These are phyloP conservation scores for Pterocles gutturalis DNA, from an alignment of 2,113 vertebrate species.

Conservation along the genomic window DNA sequence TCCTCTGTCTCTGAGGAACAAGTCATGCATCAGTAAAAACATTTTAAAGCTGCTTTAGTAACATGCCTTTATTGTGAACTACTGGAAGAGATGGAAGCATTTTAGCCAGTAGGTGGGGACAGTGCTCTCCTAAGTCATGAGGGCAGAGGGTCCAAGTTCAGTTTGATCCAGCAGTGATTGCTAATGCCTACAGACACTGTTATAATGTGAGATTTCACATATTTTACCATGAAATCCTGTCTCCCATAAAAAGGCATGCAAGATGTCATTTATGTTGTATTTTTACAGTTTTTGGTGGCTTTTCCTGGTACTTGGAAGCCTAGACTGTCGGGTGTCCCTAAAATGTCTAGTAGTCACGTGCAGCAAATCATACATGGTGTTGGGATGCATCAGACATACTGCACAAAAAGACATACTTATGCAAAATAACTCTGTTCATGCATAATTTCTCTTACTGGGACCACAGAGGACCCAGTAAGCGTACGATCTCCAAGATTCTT, in stretches of 20 bases:
- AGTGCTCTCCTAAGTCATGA: background rate
- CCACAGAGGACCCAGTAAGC: accelerated
- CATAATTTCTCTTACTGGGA: background rate
- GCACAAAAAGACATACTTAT: background rate
- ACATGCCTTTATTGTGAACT: background rate
- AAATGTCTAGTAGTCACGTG: background rate
- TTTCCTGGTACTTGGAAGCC: background rate
- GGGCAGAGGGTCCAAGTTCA: background rate
- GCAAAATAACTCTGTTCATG: background rate
- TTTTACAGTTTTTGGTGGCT: background rate
- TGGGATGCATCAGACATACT: background rate
- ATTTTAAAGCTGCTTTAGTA: background rate
- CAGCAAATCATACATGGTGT: background rate
- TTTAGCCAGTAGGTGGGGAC: background rate
- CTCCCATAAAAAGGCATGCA: background rate
- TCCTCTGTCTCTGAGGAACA: background rate
- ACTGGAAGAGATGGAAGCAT: background rate
- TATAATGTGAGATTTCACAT: background rate
- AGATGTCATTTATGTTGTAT: background rate
- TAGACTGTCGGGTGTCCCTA: background rate
- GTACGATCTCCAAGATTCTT: background rate
- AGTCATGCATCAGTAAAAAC: background rate
- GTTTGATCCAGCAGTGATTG: background rate
- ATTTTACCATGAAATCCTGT: background rate
- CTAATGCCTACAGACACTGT: background rate